These are phyloP conservation scores for Squalus acanthias DNA, from an alignment of 2,797 vertebrate species.

Conservation along the genomic window DNA sequence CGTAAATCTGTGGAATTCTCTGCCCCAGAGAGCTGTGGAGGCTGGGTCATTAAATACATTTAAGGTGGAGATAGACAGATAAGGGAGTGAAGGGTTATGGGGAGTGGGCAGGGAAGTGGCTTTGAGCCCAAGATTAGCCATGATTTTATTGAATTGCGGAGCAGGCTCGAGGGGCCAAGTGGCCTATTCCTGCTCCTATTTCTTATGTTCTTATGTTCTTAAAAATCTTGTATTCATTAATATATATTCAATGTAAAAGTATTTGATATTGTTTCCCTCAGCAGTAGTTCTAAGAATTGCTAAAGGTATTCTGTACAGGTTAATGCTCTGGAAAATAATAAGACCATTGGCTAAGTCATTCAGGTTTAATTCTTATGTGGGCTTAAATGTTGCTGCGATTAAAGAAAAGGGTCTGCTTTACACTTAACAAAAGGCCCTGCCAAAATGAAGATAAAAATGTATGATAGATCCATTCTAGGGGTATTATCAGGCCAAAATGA, in stretches of 20 bases:
- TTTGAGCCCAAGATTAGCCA: too few species aligned
- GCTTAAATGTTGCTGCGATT: background rate
- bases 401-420: background rate
- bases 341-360: background rate
- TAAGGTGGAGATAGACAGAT: too few species aligned
- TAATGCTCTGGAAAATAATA: background rate
- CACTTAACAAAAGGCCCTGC: background rate
- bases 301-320: background rate
- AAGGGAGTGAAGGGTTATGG: too few species aligned
- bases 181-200: too few species aligned
- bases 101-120: too few species aligned
- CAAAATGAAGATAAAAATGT: background rate
- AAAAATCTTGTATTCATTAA: background rate
- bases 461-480: background rate
- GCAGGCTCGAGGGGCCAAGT: too few species aligned
- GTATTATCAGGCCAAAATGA: conserved; percentile 20
- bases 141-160: too few species aligned
- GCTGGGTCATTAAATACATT: too few species aligned
- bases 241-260: background rate
- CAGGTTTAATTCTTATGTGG: background rate
- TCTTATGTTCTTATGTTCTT: too few species aligned
- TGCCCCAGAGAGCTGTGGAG: too few species aligned
- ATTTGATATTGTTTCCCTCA: background rate
- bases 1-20: too few species aligned
- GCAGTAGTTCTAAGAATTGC: background rate